These are phyloP conservation scores for Koerneria pararmatus DNA, from an alignment of 2,888 invertebrate species.

Conservation along the genomic window DNA sequence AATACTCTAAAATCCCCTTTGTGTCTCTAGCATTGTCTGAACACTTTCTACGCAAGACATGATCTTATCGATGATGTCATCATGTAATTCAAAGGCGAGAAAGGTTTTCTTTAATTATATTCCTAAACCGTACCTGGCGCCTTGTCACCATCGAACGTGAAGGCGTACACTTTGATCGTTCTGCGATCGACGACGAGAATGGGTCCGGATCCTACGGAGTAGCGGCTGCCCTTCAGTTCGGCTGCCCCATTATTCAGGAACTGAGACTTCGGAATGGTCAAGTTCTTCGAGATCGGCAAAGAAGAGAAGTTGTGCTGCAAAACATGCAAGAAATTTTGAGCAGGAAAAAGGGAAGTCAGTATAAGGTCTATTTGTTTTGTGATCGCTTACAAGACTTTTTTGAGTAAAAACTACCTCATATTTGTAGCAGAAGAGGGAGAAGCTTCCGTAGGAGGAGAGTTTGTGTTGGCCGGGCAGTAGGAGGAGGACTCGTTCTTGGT, in stretches of 20 bases:
- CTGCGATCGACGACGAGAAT: constrained; percentile 54
- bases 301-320: constrained; percentile 49
- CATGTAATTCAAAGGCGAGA: too few species aligned
- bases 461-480: constrained; percentile 45
- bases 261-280: constrained; percentile 47
- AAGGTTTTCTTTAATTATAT: too few species aligned
- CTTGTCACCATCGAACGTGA: constrained; percentile 58
- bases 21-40: too few species aligned
- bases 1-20: too few species aligned
- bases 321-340: neutral
- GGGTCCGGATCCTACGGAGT: constrained; percentile 55
- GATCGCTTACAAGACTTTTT: neutral
- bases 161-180: constrained; percentile 59
- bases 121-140: constrained; percentile 52
- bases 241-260: constrained; percentile 38
- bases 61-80: too few species aligned
- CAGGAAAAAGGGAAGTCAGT: neutral
- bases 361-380: neutral
- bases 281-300: constrained; percentile 45
- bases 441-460: constrained; percentile 48
- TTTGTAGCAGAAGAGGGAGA: constrained; percentile 49
- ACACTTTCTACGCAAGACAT: too few species aligned
- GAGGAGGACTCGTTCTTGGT: constrained; percentile 48
- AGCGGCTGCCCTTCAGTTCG: constrained; percentile 46
- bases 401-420: constrained; percentile 28